Conservation (phyloP, 2,888 invertebrate genomes). For the Trichopria drosophilae region DNA sequence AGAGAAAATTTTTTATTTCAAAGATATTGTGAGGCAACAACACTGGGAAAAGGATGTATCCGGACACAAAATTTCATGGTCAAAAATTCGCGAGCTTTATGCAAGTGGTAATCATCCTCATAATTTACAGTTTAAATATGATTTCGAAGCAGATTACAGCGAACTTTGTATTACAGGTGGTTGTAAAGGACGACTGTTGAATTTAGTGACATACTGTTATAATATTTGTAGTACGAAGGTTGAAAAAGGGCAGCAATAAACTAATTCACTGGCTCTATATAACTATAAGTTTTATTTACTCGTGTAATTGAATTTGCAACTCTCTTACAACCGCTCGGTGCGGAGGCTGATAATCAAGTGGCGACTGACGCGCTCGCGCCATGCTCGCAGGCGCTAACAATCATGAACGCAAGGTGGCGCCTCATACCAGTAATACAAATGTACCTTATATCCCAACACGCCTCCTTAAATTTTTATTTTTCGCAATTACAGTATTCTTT, state of each 20-base stretch:
- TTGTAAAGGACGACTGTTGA: too few relatives aligned
- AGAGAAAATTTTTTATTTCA: slow-evolving; percentile 27
- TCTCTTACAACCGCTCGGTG: too few relatives aligned
- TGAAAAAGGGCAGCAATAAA: too few relatives aligned
- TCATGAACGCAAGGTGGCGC: too few relatives aligned
- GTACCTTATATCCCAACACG: slow-evolving; percentile 2
- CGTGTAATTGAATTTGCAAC: too few relatives aligned
- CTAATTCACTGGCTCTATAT: too few relatives aligned
- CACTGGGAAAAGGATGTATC: slow-evolving; percentile 24
- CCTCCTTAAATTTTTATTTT: slow-evolving; percentile 2
- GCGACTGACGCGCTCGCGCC: too few relatives aligned
- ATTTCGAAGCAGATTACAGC: not conserved
- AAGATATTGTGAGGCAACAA: slow-evolving; percentile 15
- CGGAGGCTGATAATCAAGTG: too few relatives aligned
- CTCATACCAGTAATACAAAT: too few relatives aligned
- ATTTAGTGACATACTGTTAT: slow-evolving; percentile 1
- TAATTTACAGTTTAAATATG: slow-evolving; percentile 8
- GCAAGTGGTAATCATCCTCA: not conserved
- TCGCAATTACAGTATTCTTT: not conserved
- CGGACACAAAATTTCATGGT: slow-evolving; percentile 10
- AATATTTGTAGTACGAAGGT: too few relatives aligned
- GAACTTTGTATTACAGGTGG: slow-evolving; percentile 6
- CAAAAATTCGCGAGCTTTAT: slow-evolving; percentile 9
- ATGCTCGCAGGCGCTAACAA: too few relatives aligned
- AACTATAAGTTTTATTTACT: too few relatives aligned